phyloP scores from a whole-genome alignment of 2,797 vertebrate genomes.

The Sebastes cheni region DNA sequence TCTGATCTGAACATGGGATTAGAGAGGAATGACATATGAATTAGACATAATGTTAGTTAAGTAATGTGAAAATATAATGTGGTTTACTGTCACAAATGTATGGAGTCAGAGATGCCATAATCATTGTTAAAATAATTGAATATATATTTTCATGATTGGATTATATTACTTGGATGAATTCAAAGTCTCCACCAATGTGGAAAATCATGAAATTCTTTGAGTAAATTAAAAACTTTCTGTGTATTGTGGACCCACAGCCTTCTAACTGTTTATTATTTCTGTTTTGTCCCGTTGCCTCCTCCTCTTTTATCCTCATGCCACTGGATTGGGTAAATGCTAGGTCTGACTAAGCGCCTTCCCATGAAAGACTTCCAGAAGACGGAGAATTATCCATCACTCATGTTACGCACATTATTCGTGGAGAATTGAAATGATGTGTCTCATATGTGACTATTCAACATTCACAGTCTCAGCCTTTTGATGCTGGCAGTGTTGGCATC shows the following conservation, averaged over 20 bases:
- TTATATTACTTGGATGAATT: background rate
- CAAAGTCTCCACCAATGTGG: background rate
- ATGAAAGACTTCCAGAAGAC: slow-evolving; percentile 29
- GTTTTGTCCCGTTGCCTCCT: background rate
- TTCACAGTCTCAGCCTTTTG: slow-evolving; percentile 37
- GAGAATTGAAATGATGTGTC: slow-evolving; percentile 44
- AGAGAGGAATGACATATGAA: slow-evolving; percentile 26
- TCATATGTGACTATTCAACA: slow-evolving; percentile 44
- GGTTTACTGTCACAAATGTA: background rate
- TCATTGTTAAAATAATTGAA: background rate
- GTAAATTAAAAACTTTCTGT: background rate
- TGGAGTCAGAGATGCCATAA: background rate
- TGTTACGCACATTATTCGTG: slow-evolving; percentile 45
- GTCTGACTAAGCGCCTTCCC: slow-evolving; percentile 9
- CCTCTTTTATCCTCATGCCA: background rate
- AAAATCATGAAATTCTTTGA: background rate
- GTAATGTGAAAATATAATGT: background rate
- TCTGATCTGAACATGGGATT: slow-evolving; percentile 30
- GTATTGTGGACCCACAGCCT: background rate
- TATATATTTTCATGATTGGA: background rate
- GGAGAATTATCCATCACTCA: slow-evolving; percentile 39
- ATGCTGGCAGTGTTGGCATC: slow-evolving; percentile 25
- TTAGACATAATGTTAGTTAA: background rate
- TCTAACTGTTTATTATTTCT: background rate
- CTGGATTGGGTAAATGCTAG: slow-evolving; percentile 19